Evolutionary conservation across 2,888 invertebrate genomes (phyloP).

Genomic region (Agrochola lota): DNA sequence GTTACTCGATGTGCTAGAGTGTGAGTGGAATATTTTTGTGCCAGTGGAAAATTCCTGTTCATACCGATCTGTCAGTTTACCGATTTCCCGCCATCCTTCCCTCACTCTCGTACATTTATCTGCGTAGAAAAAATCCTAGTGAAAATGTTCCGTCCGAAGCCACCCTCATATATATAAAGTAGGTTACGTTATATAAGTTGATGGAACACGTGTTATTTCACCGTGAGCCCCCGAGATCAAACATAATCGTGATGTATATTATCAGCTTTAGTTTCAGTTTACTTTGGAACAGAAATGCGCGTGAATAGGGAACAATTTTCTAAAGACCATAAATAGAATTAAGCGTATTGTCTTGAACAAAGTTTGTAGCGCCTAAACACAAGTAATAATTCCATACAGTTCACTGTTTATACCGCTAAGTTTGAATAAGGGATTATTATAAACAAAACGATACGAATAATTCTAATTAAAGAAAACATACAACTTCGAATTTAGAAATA

Average conservation of each 20-base stretch:
- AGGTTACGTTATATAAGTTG: constrained; percentile 64
- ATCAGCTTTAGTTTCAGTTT: constrained; percentile 55
- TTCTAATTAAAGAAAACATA: constrained; percentile 19
- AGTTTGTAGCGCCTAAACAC: constrained; percentile 37
- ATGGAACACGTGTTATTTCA: constrained; percentile 72
- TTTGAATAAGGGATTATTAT: constrained; percentile 21
- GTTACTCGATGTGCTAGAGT: constrained; percentile 18
- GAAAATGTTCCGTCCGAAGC: constrained; percentile 66
- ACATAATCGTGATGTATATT: constrained; percentile 71
- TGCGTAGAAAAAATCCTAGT: constrained; percentile 67
- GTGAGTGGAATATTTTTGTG: constrained; percentile 38
- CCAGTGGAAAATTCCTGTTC: constrained; percentile 41
- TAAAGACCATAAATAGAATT: constrained; percentile 49
- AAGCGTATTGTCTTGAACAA: constrained; percentile 46
- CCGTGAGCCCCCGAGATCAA: constrained; percentile 72
- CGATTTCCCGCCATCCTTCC: constrained; percentile 59
- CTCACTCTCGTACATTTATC: constrained; percentile 63
- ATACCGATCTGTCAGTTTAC: constrained; percentile 59
- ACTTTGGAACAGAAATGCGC: constrained; percentile 44
- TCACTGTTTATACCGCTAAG: constrained; percentile 33
- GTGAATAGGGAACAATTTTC: constrained; percentile 47
- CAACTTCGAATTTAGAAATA: not conserved
- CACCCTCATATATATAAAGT: constrained; percentile 69
- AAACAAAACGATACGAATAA: constrained; percentile 12
- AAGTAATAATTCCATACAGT: constrained; percentile 27